phyloP scores from a whole-genome alignment of 2,113 vertebrate species.

The Neogale vison region DNA sequence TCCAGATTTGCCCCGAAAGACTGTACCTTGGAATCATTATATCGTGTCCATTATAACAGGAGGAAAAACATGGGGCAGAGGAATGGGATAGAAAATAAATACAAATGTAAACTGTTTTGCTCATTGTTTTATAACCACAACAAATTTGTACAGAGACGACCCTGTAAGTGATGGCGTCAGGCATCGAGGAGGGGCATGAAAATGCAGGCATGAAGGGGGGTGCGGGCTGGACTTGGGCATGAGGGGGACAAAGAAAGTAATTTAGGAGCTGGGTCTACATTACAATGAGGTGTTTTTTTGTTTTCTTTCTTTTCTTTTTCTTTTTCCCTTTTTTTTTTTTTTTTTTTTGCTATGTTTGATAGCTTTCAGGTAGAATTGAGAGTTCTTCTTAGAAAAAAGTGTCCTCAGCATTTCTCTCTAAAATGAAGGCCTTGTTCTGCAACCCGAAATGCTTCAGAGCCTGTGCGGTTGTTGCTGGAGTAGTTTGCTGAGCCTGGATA shows the following conservation, averaged over 20 bases:
- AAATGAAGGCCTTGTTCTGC: background rate
- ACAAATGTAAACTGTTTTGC: conserved; percentile 82
- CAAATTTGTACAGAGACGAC: conserved; percentile 88
- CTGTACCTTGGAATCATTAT: background rate
- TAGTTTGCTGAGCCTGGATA: conserved; percentile 27
- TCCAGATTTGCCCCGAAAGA: background rate
- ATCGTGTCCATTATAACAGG: conserved; percentile 9
- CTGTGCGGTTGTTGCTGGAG: background rate
- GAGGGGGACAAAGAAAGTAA: background rate
- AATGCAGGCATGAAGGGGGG: no score
- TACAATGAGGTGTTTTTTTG: background rate
- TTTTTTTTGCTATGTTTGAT: background rate
- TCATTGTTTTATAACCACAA: conserved; percentile 85
- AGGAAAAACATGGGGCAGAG: conserved; percentile 78
- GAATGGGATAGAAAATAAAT: conserved; percentile 85
- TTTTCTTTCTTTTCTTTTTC: background rate
- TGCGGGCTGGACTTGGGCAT: background rate
- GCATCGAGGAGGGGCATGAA: background rate
- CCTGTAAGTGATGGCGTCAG: conserved; percentile 73
- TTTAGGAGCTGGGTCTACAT: background rate
- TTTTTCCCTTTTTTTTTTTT: fast-evolving
- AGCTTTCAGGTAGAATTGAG: conserved; percentile 41
- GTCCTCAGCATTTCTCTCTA: conserved; percentile 25
- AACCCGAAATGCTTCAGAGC: conserved; percentile 36
- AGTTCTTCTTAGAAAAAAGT: conserved; percentile 34